phyloP scores from a whole-genome alignment of 2,888 invertebrate species.

The Agrochola litura region DNA sequence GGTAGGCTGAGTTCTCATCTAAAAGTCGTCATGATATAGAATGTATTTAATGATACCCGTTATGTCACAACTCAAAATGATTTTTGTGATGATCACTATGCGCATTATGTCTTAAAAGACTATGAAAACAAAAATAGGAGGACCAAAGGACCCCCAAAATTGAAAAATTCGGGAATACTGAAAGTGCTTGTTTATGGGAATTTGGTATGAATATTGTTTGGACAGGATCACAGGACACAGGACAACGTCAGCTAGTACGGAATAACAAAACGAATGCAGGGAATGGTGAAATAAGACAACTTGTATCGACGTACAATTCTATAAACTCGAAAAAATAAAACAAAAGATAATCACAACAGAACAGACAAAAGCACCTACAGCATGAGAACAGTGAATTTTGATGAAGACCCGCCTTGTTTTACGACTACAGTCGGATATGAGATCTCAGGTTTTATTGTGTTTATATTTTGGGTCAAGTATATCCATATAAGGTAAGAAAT shows the following conservation, averaged over 20 bases:
- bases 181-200: too few species aligned
- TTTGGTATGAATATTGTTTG: too few species aligned
- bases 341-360: constrained; percentile 40
- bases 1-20: background rate
- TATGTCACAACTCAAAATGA: background rate
- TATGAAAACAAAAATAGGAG: background rate
- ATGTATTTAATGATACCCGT: background rate
- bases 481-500: constrained; percentile 34
- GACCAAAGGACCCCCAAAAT: background rate
- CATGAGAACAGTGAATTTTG: constrained; percentile 47
- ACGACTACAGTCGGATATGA: constrained; percentile 42
- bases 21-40: background rate
- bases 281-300: constrained; percentile 42
- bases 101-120: background rate
- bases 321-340: constrained; percentile 46
- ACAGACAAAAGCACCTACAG: constrained; percentile 39
- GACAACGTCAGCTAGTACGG: constrained; percentile 4
- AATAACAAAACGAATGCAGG: constrained; percentile 20
- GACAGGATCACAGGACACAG: too few species aligned
- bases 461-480: constrained; percentile 55
- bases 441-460: constrained; percentile 49
- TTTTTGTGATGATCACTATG: background rate
- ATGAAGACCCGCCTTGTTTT: constrained; percentile 46
- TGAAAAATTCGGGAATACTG: too few species aligned
- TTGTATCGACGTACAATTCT: constrained; percentile 31